phyloP scores from a whole-genome alignment of 1,140 invertebrate genomes.

The Linepithema humile region DNA sequence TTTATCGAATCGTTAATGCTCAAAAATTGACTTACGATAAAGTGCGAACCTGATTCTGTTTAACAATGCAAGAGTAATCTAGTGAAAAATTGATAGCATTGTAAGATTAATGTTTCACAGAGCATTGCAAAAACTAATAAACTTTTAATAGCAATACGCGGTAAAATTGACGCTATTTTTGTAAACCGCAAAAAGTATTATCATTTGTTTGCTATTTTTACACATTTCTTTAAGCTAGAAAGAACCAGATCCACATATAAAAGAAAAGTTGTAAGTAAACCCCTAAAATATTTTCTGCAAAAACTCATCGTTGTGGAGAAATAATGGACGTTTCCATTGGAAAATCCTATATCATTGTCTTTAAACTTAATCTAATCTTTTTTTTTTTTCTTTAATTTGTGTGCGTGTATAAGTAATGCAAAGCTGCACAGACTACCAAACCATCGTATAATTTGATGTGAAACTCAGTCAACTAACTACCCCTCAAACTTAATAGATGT shows the following conservation, averaged over 20 bases:
- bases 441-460: conserved; percentile 74
- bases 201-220: conserved; percentile 10
- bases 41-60: conserved; percentile 16
- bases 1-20: conserved; percentile 6
- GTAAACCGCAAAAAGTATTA: conserved; percentile 2
- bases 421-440: conserved; percentile 78
- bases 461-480: conserved; percentile 77
- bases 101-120: neutral
- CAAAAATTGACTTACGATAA: conserved; percentile 2
- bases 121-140: neutral
- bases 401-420: conserved; percentile 79
- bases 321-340: conserved; percentile 8
- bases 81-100: neutral
- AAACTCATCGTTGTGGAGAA: conserved; percentile 5
- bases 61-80: conserved; percentile 3
- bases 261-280: conserved; percentile 5
- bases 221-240: neutral
- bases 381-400: conserved; percentile 60
- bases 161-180: neutral
- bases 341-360: conserved; percentile 3
- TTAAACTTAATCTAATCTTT: neutral
- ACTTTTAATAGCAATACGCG: conserved; percentile 1
- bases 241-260: conserved; percentile 11
- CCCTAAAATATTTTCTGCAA: conserved; percentile 8
- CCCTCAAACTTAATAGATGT: conserved; percentile 63